These are phyloP conservation scores for Phengaris alcon DNA, from an alignment of 2,888 invertebrate genomes.

Conservation along the genomic window DNA sequence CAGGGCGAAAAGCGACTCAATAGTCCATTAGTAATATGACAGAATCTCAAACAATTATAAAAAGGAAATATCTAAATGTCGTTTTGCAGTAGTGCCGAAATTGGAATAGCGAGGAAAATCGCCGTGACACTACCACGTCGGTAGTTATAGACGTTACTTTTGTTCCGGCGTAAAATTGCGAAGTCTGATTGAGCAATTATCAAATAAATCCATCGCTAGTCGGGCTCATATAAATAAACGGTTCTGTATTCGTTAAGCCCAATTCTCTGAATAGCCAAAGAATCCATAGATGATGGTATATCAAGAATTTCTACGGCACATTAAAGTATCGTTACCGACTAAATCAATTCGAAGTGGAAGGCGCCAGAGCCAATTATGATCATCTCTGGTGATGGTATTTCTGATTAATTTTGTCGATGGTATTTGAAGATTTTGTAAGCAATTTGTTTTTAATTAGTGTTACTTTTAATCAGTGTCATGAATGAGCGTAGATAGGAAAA, in stretches of 20 bases:
- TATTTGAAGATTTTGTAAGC: background rate
- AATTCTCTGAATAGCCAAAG: slow-evolving; percentile 34
- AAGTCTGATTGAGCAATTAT: slow-evolving; percentile 23
- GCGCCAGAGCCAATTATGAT: slow-evolving; percentile 21
- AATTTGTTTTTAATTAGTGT: slow-evolving; percentile 11
- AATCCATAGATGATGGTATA: slow-evolving; percentile 43
- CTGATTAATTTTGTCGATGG: background rate
- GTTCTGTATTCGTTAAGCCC: slow-evolving; percentile 40
- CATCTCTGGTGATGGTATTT: background rate
- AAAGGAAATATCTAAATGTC: background rate
- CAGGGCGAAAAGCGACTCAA: too few relatives aligned
- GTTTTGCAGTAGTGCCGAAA: background rate
- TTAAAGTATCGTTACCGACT: slow-evolving; percentile 32
- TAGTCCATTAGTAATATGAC: too few relatives aligned
- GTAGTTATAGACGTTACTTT: background rate
- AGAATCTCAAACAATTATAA: background rate
- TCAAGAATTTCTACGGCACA: slow-evolving; percentile 49
- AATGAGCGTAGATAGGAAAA: background rate
- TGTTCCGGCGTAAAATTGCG: slow-evolving; percentile 9
- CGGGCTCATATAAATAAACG: slow-evolving; percentile 36
- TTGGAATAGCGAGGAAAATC: background rate
- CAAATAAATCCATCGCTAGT: background rate
- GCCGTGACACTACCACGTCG: background rate
- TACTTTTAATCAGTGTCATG: background rate
- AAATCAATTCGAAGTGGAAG: slow-evolving; percentile 21